Evolutionary conservation across 1,140 invertebrate genomes (phyloP), one percentile per base, ranked within the genome.

Genomic region (Drosophila melanica): DNA sequence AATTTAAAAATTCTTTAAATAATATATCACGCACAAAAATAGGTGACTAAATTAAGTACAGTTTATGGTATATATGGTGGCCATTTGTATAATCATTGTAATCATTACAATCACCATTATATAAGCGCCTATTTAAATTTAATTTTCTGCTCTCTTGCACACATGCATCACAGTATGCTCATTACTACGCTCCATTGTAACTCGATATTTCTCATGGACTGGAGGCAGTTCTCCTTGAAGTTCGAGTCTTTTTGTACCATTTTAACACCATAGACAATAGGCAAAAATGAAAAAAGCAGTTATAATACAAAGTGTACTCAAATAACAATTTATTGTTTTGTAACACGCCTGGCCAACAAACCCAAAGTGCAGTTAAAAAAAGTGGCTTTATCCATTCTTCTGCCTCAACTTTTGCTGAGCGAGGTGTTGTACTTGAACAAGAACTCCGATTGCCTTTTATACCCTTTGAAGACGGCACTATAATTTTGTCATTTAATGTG

Each of bases 241-340:
- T 68, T 42, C 55, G 54, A 51, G 30, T 59, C 55, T 67, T 66
- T 65, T 60, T 73, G 11, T 66, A 67, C 47, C 23, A 59, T 72
- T 72, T 53, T 58, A 66, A 59, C 69, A 66, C 69, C 63, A 37
- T 18, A 60, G 55, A 73, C 70, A 73, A 73, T 68, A 67, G 64
- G 35, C 48, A 20, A 66, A 60, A 45, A 45, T 18, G 10, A 35
- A 9, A 53, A 39, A 58, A 50, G 50, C 59, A 55, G 45, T 39
- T 67, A 45, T 60, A 45, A 27, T 58, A 72, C 70, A 73, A 67
- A 58, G 54, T 60, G 64, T 54, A 53, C 64, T 73, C 70, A 73
- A 73, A 73, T 73, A 73, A 68, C 70, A 54, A 68, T 73, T 73
- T 73, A 73, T 73, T 68, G 64, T 73, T 70, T 66, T 55, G 63